Conservation (phyloP, 2,888 invertebrate genomes). For the Adineta ricciae region DNA sequence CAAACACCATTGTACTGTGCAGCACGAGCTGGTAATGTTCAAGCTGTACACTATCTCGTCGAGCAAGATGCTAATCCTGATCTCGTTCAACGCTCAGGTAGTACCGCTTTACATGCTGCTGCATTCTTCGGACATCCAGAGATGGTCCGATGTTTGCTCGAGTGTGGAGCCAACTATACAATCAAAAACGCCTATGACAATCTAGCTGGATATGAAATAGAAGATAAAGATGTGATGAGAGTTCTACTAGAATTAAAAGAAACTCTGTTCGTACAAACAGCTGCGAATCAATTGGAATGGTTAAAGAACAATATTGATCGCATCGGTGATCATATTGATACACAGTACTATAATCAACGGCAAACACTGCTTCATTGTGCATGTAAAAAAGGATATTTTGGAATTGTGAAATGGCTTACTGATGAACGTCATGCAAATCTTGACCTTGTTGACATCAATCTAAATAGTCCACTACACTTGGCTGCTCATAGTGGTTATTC, state of each 20-base stretch:
- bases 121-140: neutral
- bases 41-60: neutral
- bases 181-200: neutral
- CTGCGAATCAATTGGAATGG: neutral
- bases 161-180: neutral
- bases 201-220: neutral
- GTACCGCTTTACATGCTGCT: neutral
- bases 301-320: neutral
- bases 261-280: neutral
- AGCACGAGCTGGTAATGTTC: neutral
- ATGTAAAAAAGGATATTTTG: neutral
- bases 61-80: neutral
- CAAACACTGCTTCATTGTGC: neutral
- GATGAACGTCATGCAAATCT: neutral
- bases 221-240: neutral
- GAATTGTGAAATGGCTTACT: neutral
- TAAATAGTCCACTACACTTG: neutral
- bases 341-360: neutral
- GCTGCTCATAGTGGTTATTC: neutral
- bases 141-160: neutral
- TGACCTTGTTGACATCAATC: neutral
- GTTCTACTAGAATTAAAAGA: neutral
- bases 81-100: neutral
- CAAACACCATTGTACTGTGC: slow-evolving; percentile 8
- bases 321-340: neutral